Percentiles rank a stretch among this genome's conserved stretches.
Evolutionary conservation across 2,888 invertebrate genomes (phyloP).

Genomic region (Nephrotoma guestfalica): DNA sequence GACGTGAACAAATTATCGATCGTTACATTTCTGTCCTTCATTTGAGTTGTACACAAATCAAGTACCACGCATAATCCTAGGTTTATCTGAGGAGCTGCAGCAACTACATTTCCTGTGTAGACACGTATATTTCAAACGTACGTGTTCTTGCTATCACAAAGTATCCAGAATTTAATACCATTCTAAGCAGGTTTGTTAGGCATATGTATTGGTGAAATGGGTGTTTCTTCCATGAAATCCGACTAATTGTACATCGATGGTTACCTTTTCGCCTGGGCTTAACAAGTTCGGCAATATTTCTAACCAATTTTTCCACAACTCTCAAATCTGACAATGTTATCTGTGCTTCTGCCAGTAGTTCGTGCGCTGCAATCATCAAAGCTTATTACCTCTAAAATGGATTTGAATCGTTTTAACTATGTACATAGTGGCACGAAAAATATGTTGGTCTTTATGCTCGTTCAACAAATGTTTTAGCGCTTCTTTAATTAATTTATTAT

Average conservation of each 20-base stretch:
- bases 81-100: neutral
- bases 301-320: neutral
- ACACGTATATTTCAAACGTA: conserved; percentile 7
- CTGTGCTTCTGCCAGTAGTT: too few species aligned
- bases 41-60: neutral
- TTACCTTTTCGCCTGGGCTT: conserved; percentile 8
- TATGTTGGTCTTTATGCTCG: too few species aligned
- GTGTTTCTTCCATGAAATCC: conserved; percentile 12
- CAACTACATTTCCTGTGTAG: neutral
- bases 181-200: conserved; percentile 11
- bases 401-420: too few species aligned
- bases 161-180: conserved; percentile 12
- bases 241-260: conserved; percentile 13
- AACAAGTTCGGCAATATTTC: neutral
- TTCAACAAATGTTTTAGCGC: too few species aligned
- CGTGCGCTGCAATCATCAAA: too few species aligned
- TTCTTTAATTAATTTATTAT: neutral
- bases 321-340: neutral
- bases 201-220: conserved; percentile 14
- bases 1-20: neutral
- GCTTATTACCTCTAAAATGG: too few species aligned
- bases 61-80: too few species aligned
- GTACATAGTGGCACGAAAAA: too few species aligned
- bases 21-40: neutral
- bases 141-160: conserved; percentile 9